A percentile compares a stretch with the other conserved stretches of the same genome.
These are phyloP conservation scores for Dendrocopos noguchii DNA, from an alignment of 2,113 vertebrate species.

Conservation along the genomic window DNA sequence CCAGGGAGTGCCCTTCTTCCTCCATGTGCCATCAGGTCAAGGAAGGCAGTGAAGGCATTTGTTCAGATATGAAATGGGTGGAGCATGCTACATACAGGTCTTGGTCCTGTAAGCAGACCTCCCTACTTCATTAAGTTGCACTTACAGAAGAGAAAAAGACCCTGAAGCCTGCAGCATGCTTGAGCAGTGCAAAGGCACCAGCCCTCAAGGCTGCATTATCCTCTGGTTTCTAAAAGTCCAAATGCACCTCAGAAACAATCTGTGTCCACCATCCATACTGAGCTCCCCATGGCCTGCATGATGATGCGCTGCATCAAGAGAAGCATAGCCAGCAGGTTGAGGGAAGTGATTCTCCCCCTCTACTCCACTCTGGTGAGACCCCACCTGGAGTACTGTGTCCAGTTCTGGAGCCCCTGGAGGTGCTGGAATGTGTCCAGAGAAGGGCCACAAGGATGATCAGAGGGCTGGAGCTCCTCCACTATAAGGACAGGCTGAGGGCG, in stretches of 20 bases:
- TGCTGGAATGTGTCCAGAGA: no score
- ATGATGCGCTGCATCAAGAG: no score
- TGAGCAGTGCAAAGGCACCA: neutral
- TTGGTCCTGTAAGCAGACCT: neutral
- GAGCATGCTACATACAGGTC: rapidly evolving
- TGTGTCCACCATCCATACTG: rapidly evolving
- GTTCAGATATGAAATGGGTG: neutral
- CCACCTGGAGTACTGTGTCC: no score
- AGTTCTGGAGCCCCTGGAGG: no score
- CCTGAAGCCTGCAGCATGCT: neutral
- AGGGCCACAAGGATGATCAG: no score
- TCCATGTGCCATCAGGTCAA: neutral
- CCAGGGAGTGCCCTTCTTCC: neutral
- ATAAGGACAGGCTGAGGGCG: no score
- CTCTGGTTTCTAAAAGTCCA: neutral
- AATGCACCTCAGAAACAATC: neutral
- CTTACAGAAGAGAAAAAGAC: neutral
- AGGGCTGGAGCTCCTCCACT: no score
- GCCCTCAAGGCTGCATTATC: neutral
- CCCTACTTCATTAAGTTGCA: neutral
- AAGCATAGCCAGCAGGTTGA: no score
- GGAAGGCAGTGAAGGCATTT: neutral
- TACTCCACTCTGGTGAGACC: no score
- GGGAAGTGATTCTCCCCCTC: no score
- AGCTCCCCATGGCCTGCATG: neutral